Evolutionary conservation across 2,113 vertebrate genomes (phyloP).

Genomic region (Patagioenas fasciata): DNA sequence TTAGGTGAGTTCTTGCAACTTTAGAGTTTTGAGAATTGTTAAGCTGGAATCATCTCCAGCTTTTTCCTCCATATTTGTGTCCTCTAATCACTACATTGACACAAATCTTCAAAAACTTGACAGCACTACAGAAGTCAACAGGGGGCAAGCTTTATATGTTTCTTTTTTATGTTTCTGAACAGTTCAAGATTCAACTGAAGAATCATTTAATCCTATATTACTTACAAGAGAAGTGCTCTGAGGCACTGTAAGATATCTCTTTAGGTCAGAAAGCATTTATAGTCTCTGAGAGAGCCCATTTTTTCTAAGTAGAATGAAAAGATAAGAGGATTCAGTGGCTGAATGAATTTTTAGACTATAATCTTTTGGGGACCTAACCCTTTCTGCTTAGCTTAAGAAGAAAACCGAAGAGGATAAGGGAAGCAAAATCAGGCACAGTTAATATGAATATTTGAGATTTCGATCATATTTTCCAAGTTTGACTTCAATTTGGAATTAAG

Average conservation of each 20-base stretch:
- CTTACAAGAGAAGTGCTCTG: background rate
- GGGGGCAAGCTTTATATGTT: background rate
- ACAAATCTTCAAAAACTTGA: background rate
- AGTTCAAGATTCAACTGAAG: background rate
- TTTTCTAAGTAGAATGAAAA: background rate
- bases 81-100: background rate
- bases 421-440: background rate
- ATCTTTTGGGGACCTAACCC: background rate
- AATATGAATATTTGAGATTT: background rate
- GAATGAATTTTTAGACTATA: background rate
- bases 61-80: background rate
- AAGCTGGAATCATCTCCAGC: background rate
- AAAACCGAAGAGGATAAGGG: background rate
- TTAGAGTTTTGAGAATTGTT: background rate
- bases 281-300: background rate
- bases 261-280: background rate
- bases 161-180: background rate
- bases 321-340: background rate
- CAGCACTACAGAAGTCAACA: background rate
- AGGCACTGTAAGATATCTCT: background rate
- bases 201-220: background rate
- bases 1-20: rapidly evolving
- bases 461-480: background rate
- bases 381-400: background rate
- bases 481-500: background rate